Conservation (phyloP, 2,113 vertebrate genomes). For the Pachypanchax playfairii region DNA sequence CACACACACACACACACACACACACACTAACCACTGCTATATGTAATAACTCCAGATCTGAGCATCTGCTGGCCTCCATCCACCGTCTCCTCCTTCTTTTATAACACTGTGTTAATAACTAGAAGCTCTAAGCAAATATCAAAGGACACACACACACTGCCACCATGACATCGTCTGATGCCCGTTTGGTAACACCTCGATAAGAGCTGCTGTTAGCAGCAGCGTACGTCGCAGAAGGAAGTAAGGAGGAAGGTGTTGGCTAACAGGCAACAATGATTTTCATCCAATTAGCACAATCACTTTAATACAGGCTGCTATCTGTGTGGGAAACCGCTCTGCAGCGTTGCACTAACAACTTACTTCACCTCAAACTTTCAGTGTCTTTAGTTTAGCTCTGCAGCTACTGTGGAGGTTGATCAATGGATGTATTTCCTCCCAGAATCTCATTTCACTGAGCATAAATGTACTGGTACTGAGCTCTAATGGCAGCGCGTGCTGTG, state of each 20-base stretch:
- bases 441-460: conserved; percentile 66
- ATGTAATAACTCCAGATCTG: conserved; percentile 68
- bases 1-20: no score
- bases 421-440: conserved; percentile 56
- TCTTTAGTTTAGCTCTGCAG: conserved; percentile 17
- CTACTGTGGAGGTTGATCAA: conserved; percentile 43
- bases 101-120: no score
- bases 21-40: no score
- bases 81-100: conserved; percentile 18
- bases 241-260: not conserved
- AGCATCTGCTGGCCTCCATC: conserved; percentile 92
- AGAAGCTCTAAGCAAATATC: no score
- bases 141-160: no score
- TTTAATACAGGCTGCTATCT: not conserved
- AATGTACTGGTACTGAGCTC: conserved; percentile 46
- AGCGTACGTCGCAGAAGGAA: conserved; percentile 1
- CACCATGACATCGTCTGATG: conserved; percentile 86
- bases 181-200: conserved; percentile 46
- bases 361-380: conserved; percentile 33
- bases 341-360: conserved; percentile 25
- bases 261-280: conserved; percentile 39
- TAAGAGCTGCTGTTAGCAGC: conserved; percentile 18
- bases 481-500: conserved; percentile 78
- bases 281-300: conserved; percentile 38
- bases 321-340: not conserved